Conservation (phyloP, 64 coral and sea anemone species). For the Hydrozoanthus tunicans region DNA sequence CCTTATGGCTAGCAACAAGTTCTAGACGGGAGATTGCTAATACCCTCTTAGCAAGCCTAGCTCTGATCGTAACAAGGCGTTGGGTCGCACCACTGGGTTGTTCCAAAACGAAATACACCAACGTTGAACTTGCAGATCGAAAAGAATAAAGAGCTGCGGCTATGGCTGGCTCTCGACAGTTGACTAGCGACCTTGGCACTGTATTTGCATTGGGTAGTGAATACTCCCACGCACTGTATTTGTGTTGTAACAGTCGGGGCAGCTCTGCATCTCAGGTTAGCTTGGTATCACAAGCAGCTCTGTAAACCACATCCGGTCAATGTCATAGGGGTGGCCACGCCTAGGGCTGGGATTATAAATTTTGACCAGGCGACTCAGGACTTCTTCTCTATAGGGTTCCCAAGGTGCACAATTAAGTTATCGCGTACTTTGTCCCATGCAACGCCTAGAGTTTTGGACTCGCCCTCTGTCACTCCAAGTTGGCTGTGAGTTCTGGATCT, state of each 20-base stretch:
- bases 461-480: constrained; percentile 7
- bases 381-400: neutral
- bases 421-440: constrained; percentile 19
- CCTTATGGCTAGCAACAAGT: constrained; percentile 36
- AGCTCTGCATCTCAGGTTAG: constrained; percentile 4
- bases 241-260: neutral
- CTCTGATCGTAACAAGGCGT: constrained; percentile 50
- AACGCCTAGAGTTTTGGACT: constrained; percentile 12
- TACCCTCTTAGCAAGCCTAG: constrained; percentile 39
- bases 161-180: neutral
- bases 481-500: constrained; percentile 1
- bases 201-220: neutral
- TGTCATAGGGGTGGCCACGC: neutral
- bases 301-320: neutral
- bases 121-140: constrained; percentile 14
- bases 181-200: neutral
- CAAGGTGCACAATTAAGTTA: neutral
- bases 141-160: constrained; percentile 12
- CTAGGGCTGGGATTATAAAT: neutral
- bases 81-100: constrained; percentile 57
- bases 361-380: constrained; percentile 7
- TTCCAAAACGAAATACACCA: neutral
- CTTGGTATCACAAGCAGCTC: constrained; percentile 11
- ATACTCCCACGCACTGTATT: neutral
- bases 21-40: constrained; percentile 42